Evolutionary conservation across 1,140 invertebrate genomes (phyloP).

Genomic region (Cotesia chilonis): DNA sequence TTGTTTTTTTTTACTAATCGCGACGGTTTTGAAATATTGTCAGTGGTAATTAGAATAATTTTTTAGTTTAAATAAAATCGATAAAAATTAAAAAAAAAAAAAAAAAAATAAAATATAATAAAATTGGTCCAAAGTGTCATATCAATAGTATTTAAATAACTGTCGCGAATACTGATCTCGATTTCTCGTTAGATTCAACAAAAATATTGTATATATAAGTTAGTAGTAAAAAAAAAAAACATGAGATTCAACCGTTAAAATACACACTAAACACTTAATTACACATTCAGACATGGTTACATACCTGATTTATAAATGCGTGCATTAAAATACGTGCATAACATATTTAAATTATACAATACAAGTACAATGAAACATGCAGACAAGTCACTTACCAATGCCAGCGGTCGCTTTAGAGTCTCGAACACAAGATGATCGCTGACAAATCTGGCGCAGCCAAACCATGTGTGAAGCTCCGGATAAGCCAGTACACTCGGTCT

Average conservation of each 20-base stretch:
- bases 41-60: too few relatives aligned
- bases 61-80: too few relatives aligned
- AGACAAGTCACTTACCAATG: constrained; percentile 68
- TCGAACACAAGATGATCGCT: constrained; percentile 72
- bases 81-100: too few relatives aligned
- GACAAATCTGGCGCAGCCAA: constrained; percentile 70
- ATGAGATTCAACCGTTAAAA: not conserved
- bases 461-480: constrained; percentile 70
- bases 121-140: constrained; percentile 7
- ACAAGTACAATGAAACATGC: constrained; percentile 7
- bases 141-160: constrained; percentile 18
- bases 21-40: too few relatives aligned
- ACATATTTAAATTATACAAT: not conserved
- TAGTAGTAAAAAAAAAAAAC: not conserved
- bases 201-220: not conserved
- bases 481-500: constrained; percentile 71
- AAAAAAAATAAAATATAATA: not conserved
- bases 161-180: constrained; percentile 17
- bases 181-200: constrained; percentile 7
- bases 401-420: constrained; percentile 66
- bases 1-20: too few relatives aligned
- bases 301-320: not conserved
- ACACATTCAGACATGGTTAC: not conserved
- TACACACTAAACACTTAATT: not conserved
- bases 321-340: not conserved